Percentiles rank a stretch among this genome's conserved stretches.
Evolutionary conservation across 2,113 vertebrate species (phyloP).

Genomic region (Macheiramphus alcinus): DNA sequence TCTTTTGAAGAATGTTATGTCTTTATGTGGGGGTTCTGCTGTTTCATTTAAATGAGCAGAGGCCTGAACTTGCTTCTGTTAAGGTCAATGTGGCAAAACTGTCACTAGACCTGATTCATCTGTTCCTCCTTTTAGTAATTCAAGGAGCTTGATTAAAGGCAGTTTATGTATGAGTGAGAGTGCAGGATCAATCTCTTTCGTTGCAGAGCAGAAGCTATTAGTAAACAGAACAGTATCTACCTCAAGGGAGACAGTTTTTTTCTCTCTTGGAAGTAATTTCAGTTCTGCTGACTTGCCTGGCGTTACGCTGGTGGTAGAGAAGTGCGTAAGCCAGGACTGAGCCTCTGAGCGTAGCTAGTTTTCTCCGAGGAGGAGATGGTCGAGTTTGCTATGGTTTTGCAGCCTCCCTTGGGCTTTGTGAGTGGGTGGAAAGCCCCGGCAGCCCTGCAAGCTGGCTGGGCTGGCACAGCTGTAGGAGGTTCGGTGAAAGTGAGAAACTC

Average conservation of each 20-base stretch:
- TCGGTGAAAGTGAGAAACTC: rapidly evolving
- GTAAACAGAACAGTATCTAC: background rate
- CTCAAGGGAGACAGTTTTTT: background rate
- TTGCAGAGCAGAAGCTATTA: background rate
- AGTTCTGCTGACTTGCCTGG: background rate
- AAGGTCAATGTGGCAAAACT: background rate
- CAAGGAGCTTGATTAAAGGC: background rate
- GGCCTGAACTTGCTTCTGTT: background rate
- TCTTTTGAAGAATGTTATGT: background rate
- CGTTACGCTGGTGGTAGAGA: rapidly evolving
- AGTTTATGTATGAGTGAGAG: background rate
- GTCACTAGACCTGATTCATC: background rate
- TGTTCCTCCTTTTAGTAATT: background rate
- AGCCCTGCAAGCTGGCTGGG: background rate
- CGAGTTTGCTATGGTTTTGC: rapidly evolving
- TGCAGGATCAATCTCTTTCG: background rate
- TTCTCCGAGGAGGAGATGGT: background rate
- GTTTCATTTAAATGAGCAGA: background rate
- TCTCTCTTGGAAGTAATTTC: background rate
- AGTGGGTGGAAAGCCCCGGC: rapidly evolving
- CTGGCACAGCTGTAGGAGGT: background rate
- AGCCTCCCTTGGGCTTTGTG: background rate
- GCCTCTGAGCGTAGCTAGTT: background rate
- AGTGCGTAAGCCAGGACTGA: background rate
- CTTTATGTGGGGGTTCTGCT: background rate